phyloP scores from a whole-genome alignment of 2,797 vertebrate species.

The Microtus californicus region DNA sequence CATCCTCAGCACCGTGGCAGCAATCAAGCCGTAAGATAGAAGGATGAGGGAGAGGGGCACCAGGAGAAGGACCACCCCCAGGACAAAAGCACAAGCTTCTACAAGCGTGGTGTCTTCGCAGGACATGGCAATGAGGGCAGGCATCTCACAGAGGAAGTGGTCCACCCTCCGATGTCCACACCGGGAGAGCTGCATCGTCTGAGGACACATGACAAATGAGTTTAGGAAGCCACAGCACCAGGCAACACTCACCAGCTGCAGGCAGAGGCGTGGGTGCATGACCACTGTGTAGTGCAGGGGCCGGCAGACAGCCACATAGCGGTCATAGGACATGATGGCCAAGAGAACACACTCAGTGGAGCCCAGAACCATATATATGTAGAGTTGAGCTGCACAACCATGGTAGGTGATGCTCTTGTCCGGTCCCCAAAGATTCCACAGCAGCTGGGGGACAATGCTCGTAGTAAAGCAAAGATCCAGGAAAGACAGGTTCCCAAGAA shows the following conservation, averaged over 20 bases:
- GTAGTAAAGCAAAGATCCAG: conserved; percentile 82
- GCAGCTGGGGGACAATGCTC: conserved; percentile 80
- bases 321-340: conserved; percentile 75
- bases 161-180: conserved; percentile 56
- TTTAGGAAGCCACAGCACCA: conserved; percentile 76
- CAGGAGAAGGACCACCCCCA: conserved; percentile 70
- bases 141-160: conserved; percentile 80
- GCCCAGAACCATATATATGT: conserved; percentile 74
- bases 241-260: conserved; percentile 46
- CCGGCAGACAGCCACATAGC: conserved; percentile 74
- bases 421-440: conserved; percentile 69
- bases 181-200: conserved; percentile 62
- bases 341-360: conserved; percentile 79
- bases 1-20: conserved; percentile 64
- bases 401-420: conserved; percentile 72
- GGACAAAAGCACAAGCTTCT: conserved; percentile 56
- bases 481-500: conserved; percentile 82
- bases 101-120: conserved; percentile 70
- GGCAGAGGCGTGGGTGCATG: conserved; percentile 58
- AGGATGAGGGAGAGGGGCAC: conserved; percentile 73
- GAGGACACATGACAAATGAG: conserved; percentile 73
- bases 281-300: conserved; percentile 61
- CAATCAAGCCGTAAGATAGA: conserved; percentile 65
- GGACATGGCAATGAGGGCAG: conserved; percentile 73
- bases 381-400: conserved; percentile 72